phyloP scores from a whole-genome alignment of 2,888 invertebrate species.

The Caenorhabditis japonica region DNA sequence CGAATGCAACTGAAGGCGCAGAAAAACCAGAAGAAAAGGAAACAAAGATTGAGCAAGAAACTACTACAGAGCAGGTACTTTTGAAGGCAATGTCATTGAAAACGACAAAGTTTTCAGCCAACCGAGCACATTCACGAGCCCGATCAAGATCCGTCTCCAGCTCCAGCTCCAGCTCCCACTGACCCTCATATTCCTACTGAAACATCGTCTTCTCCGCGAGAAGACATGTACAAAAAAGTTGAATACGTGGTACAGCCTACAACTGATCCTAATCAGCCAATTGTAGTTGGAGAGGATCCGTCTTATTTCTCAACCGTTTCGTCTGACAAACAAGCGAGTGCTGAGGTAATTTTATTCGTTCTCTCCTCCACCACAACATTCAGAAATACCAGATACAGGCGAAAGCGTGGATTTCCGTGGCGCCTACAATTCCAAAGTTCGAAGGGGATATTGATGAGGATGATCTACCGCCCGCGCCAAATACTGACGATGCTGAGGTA shows the following conservation, averaged over 20 bases:
- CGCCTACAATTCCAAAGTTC: constrained; percentile 44
- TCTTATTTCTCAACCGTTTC: constrained; percentile 32
- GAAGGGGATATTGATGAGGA: constrained; percentile 57
- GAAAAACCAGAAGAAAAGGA: constrained; percentile 1
- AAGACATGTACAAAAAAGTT: constrained; percentile 41
- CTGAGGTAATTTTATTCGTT: constrained; percentile 3
- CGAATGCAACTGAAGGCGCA: constrained; percentile 1
- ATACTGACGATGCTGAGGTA: constrained; percentile 10
- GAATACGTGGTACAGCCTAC: constrained; percentile 50
- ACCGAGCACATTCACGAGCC: constrained; percentile 9
- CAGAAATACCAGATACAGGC: constrained; percentile 36
- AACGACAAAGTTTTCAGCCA: constrained; percentile 6
- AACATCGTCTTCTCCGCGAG: neutral
- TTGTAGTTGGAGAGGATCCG: constrained; percentile 39
- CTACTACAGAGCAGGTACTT: constrained; percentile 20
- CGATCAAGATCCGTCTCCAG: constrained; percentile 19
- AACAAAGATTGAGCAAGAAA: neutral
- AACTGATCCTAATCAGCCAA: constrained; percentile 14
- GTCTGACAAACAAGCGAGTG: constrained; percentile 24
- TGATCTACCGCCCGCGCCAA: constrained; percentile 50
- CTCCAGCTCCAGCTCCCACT: constrained; percentile 15
- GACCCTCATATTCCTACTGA: neutral
- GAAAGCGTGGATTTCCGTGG: constrained; percentile 50
- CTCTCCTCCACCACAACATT: neutral
- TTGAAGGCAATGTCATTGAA: no score